Base-by-base conservation (phyloP, 2,113 vertebrate genomes). In the Ptilonorhynchus violaceus region DNA sequence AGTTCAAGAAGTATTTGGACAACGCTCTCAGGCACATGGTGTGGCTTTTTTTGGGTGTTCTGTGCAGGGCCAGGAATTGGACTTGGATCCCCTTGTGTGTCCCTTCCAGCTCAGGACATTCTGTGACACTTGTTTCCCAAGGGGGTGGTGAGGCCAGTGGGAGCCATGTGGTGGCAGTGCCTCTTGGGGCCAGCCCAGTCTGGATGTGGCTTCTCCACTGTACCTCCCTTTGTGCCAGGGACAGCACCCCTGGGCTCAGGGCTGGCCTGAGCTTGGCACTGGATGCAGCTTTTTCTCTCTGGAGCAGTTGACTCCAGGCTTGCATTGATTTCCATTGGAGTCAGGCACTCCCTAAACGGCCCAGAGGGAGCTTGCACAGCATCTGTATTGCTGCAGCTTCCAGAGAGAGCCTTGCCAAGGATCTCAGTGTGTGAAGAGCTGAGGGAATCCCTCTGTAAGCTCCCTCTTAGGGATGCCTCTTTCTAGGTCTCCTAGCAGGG, bases 251-350 rank as follows among this genome's bases (percentile, higher is more conserved):
- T 0, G 5, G 60, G 23, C 46, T n/a, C 4, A 1, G 58, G 55
- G 35, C 44, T 72, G 73, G 31, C 25, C 49, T 3, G 52, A 25
- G 28, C 63, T 78, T 79, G 84, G 50, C 47, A 17, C 23, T 50
- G 83, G 49, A 16, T 33, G 2, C 5, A 46, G 82, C 2, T 85
- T 84, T 89, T 52, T 53, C 56, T 46, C 92, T 85, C 82, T 3
- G 12, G 76, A 92, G 79, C 15, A 37, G 55, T 39, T 88, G 85
- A 77, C 68, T 96, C 63, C 37, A 68, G 88, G 59, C 90, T 92
- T 0, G 0, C 52, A 93, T 97, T 73, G 96, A 97, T 97, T 97
- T 96, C 84, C 70, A 49, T 92, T 96, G 92, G 82, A 97, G 86
- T 85, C 94, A 89, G 76, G 89, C 77, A 33, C 90, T 87, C 82